Percentiles rank a stretch among this genome's conserved stretches.
Evolutionary conservation across 2,888 invertebrate species (phyloP).

Genomic region (Calliscelio sp.): DNA sequence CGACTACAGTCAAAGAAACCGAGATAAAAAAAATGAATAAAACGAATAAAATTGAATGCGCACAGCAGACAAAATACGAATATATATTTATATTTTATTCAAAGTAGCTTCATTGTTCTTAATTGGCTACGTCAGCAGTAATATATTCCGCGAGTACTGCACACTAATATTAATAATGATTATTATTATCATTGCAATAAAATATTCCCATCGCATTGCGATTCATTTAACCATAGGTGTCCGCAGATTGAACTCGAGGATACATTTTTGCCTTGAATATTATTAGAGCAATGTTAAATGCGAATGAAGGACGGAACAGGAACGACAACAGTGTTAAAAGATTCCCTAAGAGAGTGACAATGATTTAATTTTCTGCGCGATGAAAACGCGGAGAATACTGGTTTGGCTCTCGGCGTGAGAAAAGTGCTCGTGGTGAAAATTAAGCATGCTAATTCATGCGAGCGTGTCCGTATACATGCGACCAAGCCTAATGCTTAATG

Average conservation of each 20-base stretch:
- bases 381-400: conserved; percentile 48
- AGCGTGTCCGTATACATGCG: conserved; percentile 50
- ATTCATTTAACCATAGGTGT: conserved; percentile 43
- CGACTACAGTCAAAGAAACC: neutral
- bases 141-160: conserved; percentile 9
- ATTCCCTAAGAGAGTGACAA: too few species aligned
- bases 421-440: conserved; percentile 56
- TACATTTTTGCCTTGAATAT: conserved; percentile 33
- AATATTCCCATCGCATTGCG: neutral
- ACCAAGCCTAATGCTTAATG: conserved; percentile 66
- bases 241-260: conserved; percentile 1
- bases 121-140: neutral
- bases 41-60: neutral
- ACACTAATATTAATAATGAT: neutral
- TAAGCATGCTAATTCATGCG: conserved; percentile 72
- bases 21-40: neutral
- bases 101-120: conserved; percentile 30
- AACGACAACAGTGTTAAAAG: too few species aligned
- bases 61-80: neutral
- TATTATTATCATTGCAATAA: conserved; percentile 5
- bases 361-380: conserved; percentile 9
- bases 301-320: too few species aligned
- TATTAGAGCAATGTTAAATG: conserved; percentile 39
- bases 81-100: conserved; percentile 23
- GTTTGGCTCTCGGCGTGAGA: conserved; percentile 57